These are phyloP conservation scores for Cariama cristata DNA, from an alignment of 2,113 vertebrate genomes.

Conservation along the genomic window DNA sequence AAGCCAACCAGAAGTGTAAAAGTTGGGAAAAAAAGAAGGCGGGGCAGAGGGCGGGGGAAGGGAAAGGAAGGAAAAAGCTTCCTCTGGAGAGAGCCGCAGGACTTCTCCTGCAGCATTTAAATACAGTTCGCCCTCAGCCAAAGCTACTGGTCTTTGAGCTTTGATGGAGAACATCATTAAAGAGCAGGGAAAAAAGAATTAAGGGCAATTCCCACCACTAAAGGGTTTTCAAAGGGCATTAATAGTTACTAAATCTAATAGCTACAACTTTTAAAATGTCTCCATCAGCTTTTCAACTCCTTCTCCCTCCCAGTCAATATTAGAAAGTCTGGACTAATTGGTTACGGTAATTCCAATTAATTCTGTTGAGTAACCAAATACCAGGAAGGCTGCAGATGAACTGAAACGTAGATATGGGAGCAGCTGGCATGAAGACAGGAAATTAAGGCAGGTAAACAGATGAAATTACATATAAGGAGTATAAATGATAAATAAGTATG, in stretches of 20 bases:
- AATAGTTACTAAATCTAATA: neutral
- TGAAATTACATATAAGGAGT: neutral
- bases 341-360: neutral
- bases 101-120: neutral
- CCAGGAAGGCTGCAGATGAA: neutral
- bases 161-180: neutral
- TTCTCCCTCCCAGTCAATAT: neutral
- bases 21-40: neutral
- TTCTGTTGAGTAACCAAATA: neutral
- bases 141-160: neutral
- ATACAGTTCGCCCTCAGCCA: neutral
- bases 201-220: neutral
- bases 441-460: neutral
- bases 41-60: neutral
- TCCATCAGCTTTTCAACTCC: neutral
- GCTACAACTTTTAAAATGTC: neutral
- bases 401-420: neutral
- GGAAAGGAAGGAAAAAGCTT: neutral
- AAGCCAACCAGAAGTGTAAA: neutral
- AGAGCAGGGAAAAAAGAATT: neutral
- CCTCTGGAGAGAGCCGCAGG: neutral
- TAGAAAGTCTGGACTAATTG: neutral
- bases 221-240: neutral
- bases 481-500: neutral
- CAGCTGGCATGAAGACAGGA: neutral